phyloP scores from a whole-genome alignment of 1,140 invertebrate species.

The Ceratoteleas bidentatus region DNA sequence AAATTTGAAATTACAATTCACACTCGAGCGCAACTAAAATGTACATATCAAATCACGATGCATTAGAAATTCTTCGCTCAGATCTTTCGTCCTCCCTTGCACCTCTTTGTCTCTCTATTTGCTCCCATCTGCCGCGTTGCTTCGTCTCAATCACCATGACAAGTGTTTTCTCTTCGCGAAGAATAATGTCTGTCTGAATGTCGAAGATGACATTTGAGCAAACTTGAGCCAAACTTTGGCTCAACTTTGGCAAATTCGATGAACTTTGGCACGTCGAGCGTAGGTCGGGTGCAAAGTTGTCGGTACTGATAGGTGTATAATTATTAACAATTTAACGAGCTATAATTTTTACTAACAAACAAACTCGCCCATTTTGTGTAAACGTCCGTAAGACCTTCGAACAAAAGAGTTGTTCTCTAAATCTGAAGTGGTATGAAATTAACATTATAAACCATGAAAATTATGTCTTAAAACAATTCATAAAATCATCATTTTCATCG shows the following conservation, averaged over 20 bases:
- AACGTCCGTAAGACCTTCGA: no score
- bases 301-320: conserved; percentile 43
- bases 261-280: conserved; percentile 11
- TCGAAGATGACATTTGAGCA: conserved; percentile 45
- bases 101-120: background rate
- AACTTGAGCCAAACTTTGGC: conserved; percentile 39
- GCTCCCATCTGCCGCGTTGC: no score
- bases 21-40: background rate
- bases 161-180: conserved; percentile 49
- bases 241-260: conserved; percentile 23
- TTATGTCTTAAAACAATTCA: no score
- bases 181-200: conserved; percentile 36
- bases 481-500: no score
- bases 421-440: no score
- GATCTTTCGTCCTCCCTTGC: no score
- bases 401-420: no score
- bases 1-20: background rate
- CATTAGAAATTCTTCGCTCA: background rate
- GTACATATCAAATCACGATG: background rate
- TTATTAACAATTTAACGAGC: conserved; percentile 21
- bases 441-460: no score
- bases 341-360: conserved; percentile 8
- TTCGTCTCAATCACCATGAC: conserved; percentile 27
- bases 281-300: background rate
- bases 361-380: background rate